Conservation (phyloP, 2,113 vertebrate species). For the Nematolebias whitei region DNA sequence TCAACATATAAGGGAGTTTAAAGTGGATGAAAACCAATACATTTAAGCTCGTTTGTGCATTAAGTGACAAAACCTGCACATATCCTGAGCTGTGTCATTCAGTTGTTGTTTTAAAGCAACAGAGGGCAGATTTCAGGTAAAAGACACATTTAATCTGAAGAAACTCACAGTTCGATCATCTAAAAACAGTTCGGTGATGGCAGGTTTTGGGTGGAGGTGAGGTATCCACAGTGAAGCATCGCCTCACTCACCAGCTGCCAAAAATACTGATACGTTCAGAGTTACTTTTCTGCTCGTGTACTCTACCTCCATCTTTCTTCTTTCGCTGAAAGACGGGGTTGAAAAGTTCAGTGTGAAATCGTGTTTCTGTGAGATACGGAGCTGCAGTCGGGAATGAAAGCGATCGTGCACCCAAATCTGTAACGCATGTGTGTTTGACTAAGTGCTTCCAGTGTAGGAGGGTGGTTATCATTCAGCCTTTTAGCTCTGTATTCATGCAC, state of each 20-base stretch:
- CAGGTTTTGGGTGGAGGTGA: background rate
- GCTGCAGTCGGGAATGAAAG: constrained; percentile 52
- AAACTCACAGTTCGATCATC: constrained; percentile 21
- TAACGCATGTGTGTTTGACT: constrained; percentile 19
- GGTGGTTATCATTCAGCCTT: constrained; percentile 41
- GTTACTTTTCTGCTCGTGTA: constrained; percentile 4
- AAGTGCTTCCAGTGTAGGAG: constrained; percentile 34
- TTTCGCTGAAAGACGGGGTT: constrained; percentile 48
- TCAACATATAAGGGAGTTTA: background rate
- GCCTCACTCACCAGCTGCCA: constrained; percentile 56
- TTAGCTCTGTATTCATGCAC: constrained; percentile 49
- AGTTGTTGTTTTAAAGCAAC: constrained; percentile 8
- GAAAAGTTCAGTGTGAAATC: constrained; percentile 63
- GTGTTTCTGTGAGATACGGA: constrained; percentile 44
- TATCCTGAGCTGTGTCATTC: background rate
- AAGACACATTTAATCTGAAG: background rate
- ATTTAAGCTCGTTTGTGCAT: background rate
- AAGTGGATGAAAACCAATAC: background rate
- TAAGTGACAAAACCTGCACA: background rate
- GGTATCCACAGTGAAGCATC: constrained; percentile 25
- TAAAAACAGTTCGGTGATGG: constrained; percentile 36
- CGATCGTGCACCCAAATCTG: constrained; percentile 33
- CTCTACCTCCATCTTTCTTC: constrained; percentile 31
- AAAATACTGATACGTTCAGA: constrained; percentile 49
- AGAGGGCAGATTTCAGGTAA: background rate